Evolutionary conservation across 1,140 invertebrate genomes (phyloP).

Genomic region (Platorchestia sp.): DNA sequence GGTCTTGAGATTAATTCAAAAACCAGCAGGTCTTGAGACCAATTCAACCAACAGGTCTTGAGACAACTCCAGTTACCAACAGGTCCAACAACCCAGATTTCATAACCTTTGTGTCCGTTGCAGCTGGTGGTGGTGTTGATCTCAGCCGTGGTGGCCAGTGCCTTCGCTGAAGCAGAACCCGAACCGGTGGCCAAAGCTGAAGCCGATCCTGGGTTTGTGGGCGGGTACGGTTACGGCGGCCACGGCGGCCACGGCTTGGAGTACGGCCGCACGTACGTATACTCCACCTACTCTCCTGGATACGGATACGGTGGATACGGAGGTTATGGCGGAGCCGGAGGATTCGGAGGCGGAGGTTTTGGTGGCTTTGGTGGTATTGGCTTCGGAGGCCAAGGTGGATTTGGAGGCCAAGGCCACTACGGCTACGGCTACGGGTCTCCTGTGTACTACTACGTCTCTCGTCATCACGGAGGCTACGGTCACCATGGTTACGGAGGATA

Average conservation of each 20-base stretch:
- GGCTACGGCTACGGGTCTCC: conserved; percentile 20
- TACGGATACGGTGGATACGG: conserved; percentile 30
- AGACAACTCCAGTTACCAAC: background rate
- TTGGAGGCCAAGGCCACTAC: background rate
- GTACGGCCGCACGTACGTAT: conserved; percentile 41
- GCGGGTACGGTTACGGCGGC: background rate
- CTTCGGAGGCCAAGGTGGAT: background rate
- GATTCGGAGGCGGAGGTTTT: background rate
- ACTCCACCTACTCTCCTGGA: conserved; percentile 21
- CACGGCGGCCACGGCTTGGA: conserved; percentile 10
- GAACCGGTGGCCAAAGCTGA: conserved; percentile 25
- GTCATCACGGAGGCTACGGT: conserved; percentile 20
- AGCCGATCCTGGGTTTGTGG: background rate
- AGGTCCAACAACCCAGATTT: background rate
- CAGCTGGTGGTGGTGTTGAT: background rate
- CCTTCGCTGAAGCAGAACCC: background rate
- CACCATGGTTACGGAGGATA: conserved; percentile 28
- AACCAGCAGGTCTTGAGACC: background rate
- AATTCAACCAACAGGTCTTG: background rate
- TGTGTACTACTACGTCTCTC: conserved; percentile 26
- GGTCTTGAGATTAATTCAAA: background rate
- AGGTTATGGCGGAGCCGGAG: background rate
- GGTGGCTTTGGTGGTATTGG: background rate
- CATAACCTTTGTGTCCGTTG: background rate
- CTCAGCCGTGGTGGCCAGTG: background rate